A percentile compares a stretch with the other conserved stretches of the same genome.
Evolutionary conservation across 2,113 vertebrate species (phyloP).

Genomic region (Gadus macrocephalus): DNA sequence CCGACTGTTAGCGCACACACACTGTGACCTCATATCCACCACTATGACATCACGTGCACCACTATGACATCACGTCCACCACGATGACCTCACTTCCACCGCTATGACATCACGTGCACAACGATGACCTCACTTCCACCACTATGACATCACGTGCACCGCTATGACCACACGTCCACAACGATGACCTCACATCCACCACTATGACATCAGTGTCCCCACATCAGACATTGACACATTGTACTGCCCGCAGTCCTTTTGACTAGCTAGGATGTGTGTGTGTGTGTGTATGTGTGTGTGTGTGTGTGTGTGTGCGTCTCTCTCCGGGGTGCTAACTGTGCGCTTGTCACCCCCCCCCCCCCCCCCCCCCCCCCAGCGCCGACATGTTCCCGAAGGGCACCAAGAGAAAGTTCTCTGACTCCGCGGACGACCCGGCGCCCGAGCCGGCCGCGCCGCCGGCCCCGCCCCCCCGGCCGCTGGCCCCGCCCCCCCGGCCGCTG

Average conservation of each 20-base stretch:
- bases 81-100: constrained; percentile 19
- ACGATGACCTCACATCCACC: constrained; percentile 33
- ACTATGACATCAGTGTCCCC: constrained; percentile 4
- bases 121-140: constrained; percentile 19
- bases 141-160: too few species aligned
- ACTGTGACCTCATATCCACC: too few species aligned
- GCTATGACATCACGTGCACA: background rate
- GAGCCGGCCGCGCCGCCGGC: constrained; percentile 38
- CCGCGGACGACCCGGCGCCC: constrained; percentile 69
- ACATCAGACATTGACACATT: constrained; percentile 39
- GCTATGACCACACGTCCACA: too few species aligned
- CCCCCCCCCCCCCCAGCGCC: constrained; percentile 69
- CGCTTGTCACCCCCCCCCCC: constrained; percentile 42
- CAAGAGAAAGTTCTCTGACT: constrained; percentile 85
- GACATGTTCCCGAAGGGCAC: constrained; percentile 88
- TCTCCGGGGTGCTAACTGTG: background rate
- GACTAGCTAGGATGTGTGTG: constrained; percentile 39
- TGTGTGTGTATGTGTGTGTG: constrained; percentile 20
- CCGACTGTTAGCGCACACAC: constrained; percentile 38
- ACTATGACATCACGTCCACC: too few species aligned
- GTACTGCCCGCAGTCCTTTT: constrained; percentile 40
- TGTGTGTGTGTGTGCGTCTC: too few species aligned
- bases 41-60: too few species aligned
- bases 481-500: constrained; percentile 63
- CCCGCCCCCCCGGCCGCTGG: constrained; percentile 46